A percentile compares a stretch with the other conserved stretches of the same genome.
Evolutionary conservation across 2,797 vertebrate genomes (phyloP).

Genomic region (Malurus splendens): DNA sequence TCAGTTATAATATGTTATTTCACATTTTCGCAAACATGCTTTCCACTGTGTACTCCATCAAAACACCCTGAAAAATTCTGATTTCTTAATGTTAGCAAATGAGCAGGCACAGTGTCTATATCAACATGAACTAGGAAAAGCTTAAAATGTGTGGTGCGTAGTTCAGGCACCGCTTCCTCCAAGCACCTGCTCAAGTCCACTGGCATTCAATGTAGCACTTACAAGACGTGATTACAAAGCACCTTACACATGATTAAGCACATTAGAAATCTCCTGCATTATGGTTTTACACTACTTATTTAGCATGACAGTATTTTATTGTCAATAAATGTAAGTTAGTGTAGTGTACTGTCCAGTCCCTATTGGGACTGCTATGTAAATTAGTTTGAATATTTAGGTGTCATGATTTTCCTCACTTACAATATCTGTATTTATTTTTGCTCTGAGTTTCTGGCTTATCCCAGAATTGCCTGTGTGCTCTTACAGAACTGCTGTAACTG

Average conservation of each 20-base stretch:
- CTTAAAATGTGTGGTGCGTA: neutral
- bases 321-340: rapidly evolving
- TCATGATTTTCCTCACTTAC: neutral
- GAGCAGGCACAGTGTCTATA: neutral
- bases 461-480: constrained; percentile 11
- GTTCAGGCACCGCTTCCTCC: neutral
- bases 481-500: constrained; percentile 93
- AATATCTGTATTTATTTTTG: neutral
- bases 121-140: neutral
- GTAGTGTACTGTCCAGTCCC: neutral
- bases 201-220: neutral
- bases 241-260: neutral
- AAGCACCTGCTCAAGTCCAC: neutral
- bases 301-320: neutral
- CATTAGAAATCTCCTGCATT: neutral
- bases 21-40: neutral
- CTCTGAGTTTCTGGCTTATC: constrained; percentile 12
- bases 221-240: neutral
- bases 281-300: neutral
- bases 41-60: neutral
- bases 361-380: neutral
- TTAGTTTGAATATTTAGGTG: neutral
- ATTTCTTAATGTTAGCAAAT: neutral
- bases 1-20: neutral
- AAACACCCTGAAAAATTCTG: neutral